phyloP scores from a whole-genome alignment of 2,888 invertebrate species.

The Drosophila affinis region DNA sequence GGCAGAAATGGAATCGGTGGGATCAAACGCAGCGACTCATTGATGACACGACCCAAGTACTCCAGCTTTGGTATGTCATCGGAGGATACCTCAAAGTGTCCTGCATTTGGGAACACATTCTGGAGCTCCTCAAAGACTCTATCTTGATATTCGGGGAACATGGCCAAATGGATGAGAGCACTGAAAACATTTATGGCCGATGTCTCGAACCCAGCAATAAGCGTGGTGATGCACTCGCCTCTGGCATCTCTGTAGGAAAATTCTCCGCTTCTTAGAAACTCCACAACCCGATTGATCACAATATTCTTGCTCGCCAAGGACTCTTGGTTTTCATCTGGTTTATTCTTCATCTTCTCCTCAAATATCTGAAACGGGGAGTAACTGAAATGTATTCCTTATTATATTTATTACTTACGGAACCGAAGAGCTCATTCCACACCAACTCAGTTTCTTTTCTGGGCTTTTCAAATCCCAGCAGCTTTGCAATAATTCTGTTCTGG shows the following conservation, averaged over 20 bases:
- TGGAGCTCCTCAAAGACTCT: slow-evolving; percentile 68
- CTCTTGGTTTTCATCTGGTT: not conserved
- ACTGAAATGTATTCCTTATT: accelerated
- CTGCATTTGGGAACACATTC: slow-evolving; percentile 56
- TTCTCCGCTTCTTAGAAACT: slow-evolving; percentile 52
- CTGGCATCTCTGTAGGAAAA: slow-evolving; percentile 67
- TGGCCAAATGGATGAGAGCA: slow-evolving; percentile 67
- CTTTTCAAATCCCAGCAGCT: not conserved
- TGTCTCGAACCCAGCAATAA: slow-evolving; percentile 79
- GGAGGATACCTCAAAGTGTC: slow-evolving; percentile 61
- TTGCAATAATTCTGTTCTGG: not conserved
- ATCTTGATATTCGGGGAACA: slow-evolving; percentile 75
- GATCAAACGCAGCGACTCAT: slow-evolving; percentile 79
- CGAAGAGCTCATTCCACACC: accelerated
- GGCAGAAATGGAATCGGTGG: slow-evolving; percentile 69
- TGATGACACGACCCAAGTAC: slow-evolving; percentile 78
- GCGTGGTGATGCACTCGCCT: slow-evolving; percentile 69
- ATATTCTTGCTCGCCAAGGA: slow-evolving; percentile 7
- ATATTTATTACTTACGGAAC: not conserved
- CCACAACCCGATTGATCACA: slow-evolving; percentile 64
- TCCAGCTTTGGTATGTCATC: slow-evolving; percentile 70
- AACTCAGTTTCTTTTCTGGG: not conserved
- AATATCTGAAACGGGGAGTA: slow-evolving; percentile 44
- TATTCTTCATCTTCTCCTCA: slow-evolving; percentile 38
- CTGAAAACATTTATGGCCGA: slow-evolving; percentile 64